Percentiles rank a stretch among this genome's conserved stretches.
These are phyloP conservation scores for Tachina lurida DNA, from an alignment of 2,888 invertebrate species.

Conservation along the genomic window DNA sequence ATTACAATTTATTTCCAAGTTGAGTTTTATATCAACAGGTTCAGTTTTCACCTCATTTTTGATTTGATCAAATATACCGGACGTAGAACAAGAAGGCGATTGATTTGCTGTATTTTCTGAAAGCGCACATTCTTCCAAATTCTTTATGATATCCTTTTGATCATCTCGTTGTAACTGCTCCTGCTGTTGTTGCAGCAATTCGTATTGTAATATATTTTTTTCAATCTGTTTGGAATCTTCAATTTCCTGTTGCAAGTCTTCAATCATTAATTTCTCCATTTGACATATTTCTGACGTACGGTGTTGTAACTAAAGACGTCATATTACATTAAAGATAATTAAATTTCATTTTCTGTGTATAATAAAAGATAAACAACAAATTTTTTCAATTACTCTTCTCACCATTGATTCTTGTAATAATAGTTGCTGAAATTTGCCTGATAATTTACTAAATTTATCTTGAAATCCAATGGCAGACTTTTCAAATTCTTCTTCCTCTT, in stretches of 20 bases:
- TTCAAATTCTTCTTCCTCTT: slow-evolving; percentile 88
- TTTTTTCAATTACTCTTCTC: slow-evolving; percentile 77
- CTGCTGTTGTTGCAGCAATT: slow-evolving; percentile 57
- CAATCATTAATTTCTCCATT: slow-evolving; percentile 89
- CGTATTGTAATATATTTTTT: slow-evolving; percentile 75
- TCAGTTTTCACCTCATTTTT: slow-evolving; percentile 68
- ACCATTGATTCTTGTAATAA: slow-evolving; percentile 91
- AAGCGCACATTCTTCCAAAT: slow-evolving; percentile 21
- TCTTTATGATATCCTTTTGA: slow-evolving; percentile 7
- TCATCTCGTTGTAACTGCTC: slow-evolving; percentile 61
- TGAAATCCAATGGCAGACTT: slow-evolving; percentile 87
- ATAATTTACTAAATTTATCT: slow-evolving; percentile 88
- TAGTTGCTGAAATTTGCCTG: slow-evolving; percentile 89
- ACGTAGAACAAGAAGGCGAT: slow-evolving; percentile 28
- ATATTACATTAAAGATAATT: background rate
- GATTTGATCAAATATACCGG: slow-evolving; percentile 55
- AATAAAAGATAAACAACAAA: slow-evolving; percentile 22
- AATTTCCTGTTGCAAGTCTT: slow-evolving; percentile 88
- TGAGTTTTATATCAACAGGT: slow-evolving; percentile 43
- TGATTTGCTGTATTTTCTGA: slow-evolving; percentile 1
- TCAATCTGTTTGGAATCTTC: slow-evolving; percentile 85
- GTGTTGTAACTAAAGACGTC: slow-evolving; percentile 85
- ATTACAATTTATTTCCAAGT: slow-evolving; percentile 26
- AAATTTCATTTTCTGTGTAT: background rate
- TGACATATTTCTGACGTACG: slow-evolving; percentile 90